phyloP scores from a whole-genome alignment of 2,888 invertebrate genomes.

The Monopis laevigella region DNA sequence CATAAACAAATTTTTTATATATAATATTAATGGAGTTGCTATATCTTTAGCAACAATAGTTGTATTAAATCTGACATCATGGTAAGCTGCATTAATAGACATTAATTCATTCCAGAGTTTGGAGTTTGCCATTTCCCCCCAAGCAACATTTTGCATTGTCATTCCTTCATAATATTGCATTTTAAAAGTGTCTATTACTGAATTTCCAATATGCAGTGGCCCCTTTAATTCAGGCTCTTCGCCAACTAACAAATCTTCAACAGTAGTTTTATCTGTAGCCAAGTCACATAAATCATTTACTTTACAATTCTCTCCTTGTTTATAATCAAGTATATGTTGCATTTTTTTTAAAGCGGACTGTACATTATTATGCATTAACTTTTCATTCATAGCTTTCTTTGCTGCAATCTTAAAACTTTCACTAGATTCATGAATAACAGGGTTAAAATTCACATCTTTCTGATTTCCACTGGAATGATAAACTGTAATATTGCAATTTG shows the following conservation, averaged over 20 bases:
- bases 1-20: slow-evolving; percentile 31
- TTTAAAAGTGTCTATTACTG: slow-evolving; percentile 44
- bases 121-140: slow-evolving; percentile 32
- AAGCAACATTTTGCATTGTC: slow-evolving; percentile 36
- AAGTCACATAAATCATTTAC: slow-evolving; percentile 36
- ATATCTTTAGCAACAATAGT: slow-evolving; percentile 30
- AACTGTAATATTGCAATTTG: slow-evolving; percentile 38
- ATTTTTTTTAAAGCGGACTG: slow-evolving; percentile 31
- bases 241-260: slow-evolving; percentile 27
- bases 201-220: slow-evolving; percentile 46
- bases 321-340: slow-evolving; percentile 40
- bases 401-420: slow-evolving; percentile 30
- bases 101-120: slow-evolving; percentile 33
- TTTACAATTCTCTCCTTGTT: slow-evolving; percentile 37
- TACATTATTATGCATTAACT: slow-evolving; percentile 28
- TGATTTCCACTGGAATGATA: slow-evolving; percentile 26
- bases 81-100: slow-evolving; percentile 31
- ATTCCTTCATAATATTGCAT: slow-evolving; percentile 54
- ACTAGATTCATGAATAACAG: slow-evolving; percentile 40
- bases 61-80: slow-evolving; percentile 37
- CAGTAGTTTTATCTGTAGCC: slow-evolving; percentile 29
- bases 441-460: slow-evolving; percentile 41
- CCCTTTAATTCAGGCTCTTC: slow-evolving; percentile 39
- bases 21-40: slow-evolving; percentile 30
- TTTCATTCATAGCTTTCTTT: slow-evolving; percentile 32